These are phyloP conservation scores for Phodopus roborovskii DNA, from an alignment of 2,113 vertebrate genomes.

Conservation along the genomic window DNA sequence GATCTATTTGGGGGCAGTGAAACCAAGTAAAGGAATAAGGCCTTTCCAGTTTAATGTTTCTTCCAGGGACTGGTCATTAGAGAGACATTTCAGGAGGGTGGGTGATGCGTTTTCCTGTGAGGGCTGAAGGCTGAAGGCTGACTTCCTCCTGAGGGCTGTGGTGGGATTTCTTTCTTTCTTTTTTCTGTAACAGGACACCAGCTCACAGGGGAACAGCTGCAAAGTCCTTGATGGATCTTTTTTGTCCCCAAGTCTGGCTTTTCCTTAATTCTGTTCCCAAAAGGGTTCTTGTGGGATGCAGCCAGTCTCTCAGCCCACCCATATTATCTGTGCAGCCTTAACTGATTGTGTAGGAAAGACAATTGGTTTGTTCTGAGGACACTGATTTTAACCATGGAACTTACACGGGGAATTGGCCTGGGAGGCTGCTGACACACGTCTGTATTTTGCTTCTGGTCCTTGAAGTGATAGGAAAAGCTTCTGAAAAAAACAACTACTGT, in stretches of 20 bases:
- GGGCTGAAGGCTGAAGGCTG: background rate
- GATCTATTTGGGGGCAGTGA: conserved; percentile 61
- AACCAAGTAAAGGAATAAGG: conserved; percentile 54
- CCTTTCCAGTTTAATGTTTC: conserved; percentile 70
- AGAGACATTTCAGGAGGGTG: background rate
- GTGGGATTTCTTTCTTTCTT: background rate
- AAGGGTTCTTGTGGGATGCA: background rate
- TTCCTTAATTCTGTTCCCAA: conserved; percentile 22
- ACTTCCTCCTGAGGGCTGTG: background rate
- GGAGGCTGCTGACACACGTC: background rate
- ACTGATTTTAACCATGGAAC: background rate
- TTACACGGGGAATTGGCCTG: background rate
- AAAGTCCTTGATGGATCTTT: background rate
- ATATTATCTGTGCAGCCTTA: background rate
- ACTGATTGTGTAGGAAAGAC: background rate
- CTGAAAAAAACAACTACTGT: background rate
- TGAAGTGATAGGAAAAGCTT: background rate
- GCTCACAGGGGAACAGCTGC: background rate
- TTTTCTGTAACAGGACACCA: background rate
- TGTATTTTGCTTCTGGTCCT: background rate
- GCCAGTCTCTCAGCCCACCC: background rate
- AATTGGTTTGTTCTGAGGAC: conserved; percentile 15
- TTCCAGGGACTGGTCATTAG: conserved; percentile 15
- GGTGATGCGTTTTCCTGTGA: conserved; percentile 51
- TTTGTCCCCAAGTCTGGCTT: background rate